Percentiles rank a stretch among this genome's conserved stretches.
Conservation (phyloP, 2,113 vertebrate genomes). For the Urocynchramus pylzowi region DNA sequence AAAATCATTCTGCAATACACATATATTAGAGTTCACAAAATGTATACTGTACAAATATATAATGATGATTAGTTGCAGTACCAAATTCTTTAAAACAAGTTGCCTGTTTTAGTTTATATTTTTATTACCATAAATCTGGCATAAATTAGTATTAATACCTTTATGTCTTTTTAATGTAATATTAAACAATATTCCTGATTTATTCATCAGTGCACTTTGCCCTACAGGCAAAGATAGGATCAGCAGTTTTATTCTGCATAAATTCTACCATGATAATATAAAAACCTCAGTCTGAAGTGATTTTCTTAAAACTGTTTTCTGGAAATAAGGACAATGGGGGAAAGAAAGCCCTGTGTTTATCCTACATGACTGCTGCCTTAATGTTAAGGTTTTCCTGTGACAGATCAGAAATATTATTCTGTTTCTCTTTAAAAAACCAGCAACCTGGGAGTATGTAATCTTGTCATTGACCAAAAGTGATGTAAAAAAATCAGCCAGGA, state of each 20-base stretch:
- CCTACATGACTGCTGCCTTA: background rate
- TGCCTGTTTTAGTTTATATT: background rate
- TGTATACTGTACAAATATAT: background rate
- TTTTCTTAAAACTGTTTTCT: conserved; percentile 11
- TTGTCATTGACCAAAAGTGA: background rate
- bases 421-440: background rate
- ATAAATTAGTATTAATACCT: conserved; percentile 40
- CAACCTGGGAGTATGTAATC: background rate
- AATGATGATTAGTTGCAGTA: background rate
- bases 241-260: conserved; percentile 36
- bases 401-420: background rate
- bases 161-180: conserved; percentile 54
- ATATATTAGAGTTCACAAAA: background rate
- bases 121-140: background rate
- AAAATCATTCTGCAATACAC: background rate
- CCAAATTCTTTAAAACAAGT: background rate
- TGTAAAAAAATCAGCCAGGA: background rate
- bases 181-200: conserved; percentile 59
- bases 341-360: background rate
- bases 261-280: background rate
- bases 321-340: background rate
- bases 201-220: conserved; percentile 47
- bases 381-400: background rate
- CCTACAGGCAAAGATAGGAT: conserved; percentile 29
- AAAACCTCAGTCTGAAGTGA: conserved; percentile 13